Base-by-base conservation (phyloP, 2,797 vertebrate genomes). In the Gephyroberyx darwinii region DNA sequence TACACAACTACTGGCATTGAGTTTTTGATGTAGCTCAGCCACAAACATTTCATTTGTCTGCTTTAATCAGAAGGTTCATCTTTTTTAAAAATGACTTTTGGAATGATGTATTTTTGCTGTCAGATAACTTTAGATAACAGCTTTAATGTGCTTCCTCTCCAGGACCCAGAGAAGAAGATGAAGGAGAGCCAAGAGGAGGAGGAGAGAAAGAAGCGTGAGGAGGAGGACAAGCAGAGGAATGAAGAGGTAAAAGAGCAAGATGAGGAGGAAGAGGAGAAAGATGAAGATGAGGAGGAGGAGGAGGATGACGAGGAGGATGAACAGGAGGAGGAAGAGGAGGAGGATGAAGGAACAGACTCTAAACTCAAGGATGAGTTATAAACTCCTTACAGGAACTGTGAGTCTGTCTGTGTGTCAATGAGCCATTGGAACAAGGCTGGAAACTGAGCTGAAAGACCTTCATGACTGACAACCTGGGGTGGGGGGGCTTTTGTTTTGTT, bases 321-420 rank as follows among this genome's bases (percentile, higher is more conserved):
- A 0, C 78, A 87, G 0, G 84, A 90, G 2, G 86, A 89, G 0
- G 91, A 92, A 0, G 87, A 90, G 0, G 91, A 92, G 17, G 91
- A 92, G 0, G 85, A 91, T 1, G 91, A 93, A 47, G 90, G 88
- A 89, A 92, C 85, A 65, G 86, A 93, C 89, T 87, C 89, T 88
- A 91, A 87, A 81, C 83, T 91, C 80, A 95, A 94, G 87, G 93
- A 95, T 65, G 93, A 96, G 89, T 91, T 95, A 84, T 95, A 94
- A 94, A 89, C 47, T 83, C 65, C 31, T 52, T 48, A 66, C 75
- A 79, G 82, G 78, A 90, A 84, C 86, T 86, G 72, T 52, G 72
- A 75, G 26, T 26, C 82, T 83, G 82, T 80, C 55, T 72, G 74
- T 80, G 26, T 67, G 78, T 84, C 78, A 52, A 53, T 75, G 78